Conservation (phyloP, 1,140 invertebrate species). For the Habropoda laboriosa region DNA sequence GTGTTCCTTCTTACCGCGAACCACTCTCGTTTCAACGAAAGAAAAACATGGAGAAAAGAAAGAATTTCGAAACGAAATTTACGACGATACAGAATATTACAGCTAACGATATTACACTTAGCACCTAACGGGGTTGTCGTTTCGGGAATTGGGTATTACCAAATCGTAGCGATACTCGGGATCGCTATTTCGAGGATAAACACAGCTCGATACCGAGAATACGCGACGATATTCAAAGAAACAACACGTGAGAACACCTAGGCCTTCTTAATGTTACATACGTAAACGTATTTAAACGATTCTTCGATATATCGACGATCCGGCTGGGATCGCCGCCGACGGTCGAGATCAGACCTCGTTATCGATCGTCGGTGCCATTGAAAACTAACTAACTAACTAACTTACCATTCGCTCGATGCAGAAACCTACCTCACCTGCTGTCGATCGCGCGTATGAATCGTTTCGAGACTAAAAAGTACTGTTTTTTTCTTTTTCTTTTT, state of each 20-base stretch:
- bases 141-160: constrained; percentile 18
- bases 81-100: constrained; percentile 44
- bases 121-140: constrained; percentile 58
- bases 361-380: constrained; percentile 39
- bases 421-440: constrained; percentile 29
- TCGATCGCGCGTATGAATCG: constrained; percentile 16
- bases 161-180: not conserved
- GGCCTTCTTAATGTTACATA: constrained; percentile 38
- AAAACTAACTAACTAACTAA: constrained; percentile 64
- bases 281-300: constrained; percentile 21
- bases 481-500: not conserved
- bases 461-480: constrained; percentile 26
- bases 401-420: constrained; percentile 38
- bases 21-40: constrained; percentile 52
- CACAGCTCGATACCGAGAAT: not conserved
- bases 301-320: constrained; percentile 5
- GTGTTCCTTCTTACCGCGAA: constrained; percentile 33
- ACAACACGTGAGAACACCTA: constrained; percentile 43
- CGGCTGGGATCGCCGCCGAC: not conserved
- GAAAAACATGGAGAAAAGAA: not conserved
- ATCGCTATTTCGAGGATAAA: not conserved
- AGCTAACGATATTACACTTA: constrained; percentile 60
- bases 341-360: not conserved
- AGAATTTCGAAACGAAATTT: constrained; percentile 24
- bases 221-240: not conserved